Conservation (phyloP, 2,888 invertebrate genomes). For the Rhaphigaster nebulosa region DNA sequence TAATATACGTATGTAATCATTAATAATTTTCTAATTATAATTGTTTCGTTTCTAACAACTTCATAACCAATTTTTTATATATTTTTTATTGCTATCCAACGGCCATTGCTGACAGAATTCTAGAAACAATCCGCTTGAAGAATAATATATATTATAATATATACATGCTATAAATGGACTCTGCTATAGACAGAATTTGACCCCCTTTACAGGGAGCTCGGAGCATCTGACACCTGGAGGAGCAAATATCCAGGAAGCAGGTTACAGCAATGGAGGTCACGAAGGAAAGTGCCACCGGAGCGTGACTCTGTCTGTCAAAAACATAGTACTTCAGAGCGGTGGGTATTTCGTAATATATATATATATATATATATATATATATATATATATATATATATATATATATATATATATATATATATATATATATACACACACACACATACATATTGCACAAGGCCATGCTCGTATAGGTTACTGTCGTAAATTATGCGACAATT, state of each 20-base stretch:
- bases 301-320: not conserved
- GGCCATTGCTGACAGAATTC: too few species aligned
- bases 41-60: too few species aligned
- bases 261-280: not conserved
- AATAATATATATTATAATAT: too few species aligned
- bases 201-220: not conserved
- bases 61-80: too few species aligned
- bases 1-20: too few species aligned
- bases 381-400: conserved; percentile 14
- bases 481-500: too few species aligned
- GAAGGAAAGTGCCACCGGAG: not conserved
- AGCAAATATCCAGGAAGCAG: not conserved
- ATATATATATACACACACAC: too few species aligned
- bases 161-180: not conserved
- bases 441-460: too few species aligned
- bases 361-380: not conserved
- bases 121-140: too few species aligned
- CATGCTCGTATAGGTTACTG: too few species aligned
- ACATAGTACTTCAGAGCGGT: not conserved
- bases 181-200: not conserved
- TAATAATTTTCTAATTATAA: too few species aligned
- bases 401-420: not conserved
- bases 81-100: too few species aligned
- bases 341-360: not conserved
- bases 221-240: not conserved